phyloP scores from a whole-genome alignment of 1,140 invertebrate genomes.

The Manduca sexta region DNA sequence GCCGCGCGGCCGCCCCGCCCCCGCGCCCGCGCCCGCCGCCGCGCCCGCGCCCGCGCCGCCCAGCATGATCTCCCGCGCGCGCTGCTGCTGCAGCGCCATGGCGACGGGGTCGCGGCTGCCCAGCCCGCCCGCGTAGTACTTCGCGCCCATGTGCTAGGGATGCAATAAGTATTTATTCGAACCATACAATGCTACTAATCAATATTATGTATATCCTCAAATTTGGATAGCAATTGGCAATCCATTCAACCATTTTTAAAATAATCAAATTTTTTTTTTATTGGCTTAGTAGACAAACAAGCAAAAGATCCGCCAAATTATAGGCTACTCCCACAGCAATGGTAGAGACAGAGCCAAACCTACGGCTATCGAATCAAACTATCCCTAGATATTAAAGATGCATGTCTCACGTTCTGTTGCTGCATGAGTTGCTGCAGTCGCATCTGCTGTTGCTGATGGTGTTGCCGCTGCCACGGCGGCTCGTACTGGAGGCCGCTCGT shows the following conservation, averaged over 20 bases:
- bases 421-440: conserved; percentile 62
- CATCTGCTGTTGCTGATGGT: conserved; percentile 59
- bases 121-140: conserved; percentile 68
- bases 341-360: too few relatives aligned
- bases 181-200: too few relatives aligned
- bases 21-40: conserved; percentile 24
- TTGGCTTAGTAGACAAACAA: too few relatives aligned
- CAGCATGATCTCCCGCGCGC: conserved; percentile 59
- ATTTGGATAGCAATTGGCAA: too few relatives aligned
- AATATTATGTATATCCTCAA: too few relatives aligned
- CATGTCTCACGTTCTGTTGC: conserved; percentile 49
- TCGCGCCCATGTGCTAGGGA: conserved; percentile 39
- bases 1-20: conserved; percentile 23
- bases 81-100: conserved; percentile 66
- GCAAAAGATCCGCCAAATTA: too few relatives aligned
- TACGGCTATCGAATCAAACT: too few relatives aligned
- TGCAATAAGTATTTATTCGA: too few relatives aligned
- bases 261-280: too few relatives aligned
- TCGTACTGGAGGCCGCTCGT: conserved; percentile 57
- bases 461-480: conserved; percentile 66
- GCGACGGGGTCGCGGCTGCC: conserved; percentile 68
- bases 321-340: too few relatives aligned
- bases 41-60: conserved; percentile 28
- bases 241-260: too few relatives aligned
- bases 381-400: too few relatives aligned